A percentile compares a stretch with the other conserved stretches of the same genome.
These are phyloP conservation scores for Caenorhabditis panamensis DNA, from an alignment of 2,888 invertebrate species.

Conservation along the genomic window DNA sequence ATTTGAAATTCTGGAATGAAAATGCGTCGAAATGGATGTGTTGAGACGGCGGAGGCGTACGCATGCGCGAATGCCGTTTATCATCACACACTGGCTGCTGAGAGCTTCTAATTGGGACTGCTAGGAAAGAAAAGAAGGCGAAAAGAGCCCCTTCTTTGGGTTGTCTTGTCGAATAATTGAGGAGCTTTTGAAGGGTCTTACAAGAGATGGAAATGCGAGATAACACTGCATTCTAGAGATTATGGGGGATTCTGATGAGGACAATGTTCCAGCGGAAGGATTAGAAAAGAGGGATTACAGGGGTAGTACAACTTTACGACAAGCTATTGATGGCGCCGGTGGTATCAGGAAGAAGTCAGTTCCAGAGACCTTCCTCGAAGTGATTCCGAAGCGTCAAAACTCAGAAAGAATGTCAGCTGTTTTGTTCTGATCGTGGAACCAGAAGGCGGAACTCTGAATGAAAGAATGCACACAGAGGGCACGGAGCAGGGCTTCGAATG, in stretches of 20 bases:
- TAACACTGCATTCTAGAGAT: slow-evolving; percentile 34
- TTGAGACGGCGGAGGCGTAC: slow-evolving; percentile 1
- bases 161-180: slow-evolving; percentile 56
- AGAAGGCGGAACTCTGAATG: background rate
- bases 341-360: no score
- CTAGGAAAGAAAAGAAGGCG: slow-evolving; percentile 8
- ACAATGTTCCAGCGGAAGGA: slow-evolving; percentile 3
- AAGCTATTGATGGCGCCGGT: no score
- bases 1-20: slow-evolving; percentile 50
- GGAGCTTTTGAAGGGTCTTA: slow-evolving; percentile 53
- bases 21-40: slow-evolving; percentile 31
- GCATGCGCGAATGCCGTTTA: slow-evolving; percentile 13
- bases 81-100: background rate
- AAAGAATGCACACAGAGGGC: slow-evolving; percentile 1
- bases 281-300: slow-evolving; percentile 12
- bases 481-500: slow-evolving; percentile 14
- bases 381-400: background rate
- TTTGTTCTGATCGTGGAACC: background rate
- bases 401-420: background rate
- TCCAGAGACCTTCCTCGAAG: no score
- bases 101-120: slow-evolving; percentile 49
- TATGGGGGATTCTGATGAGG: slow-evolving; percentile 12
- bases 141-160: slow-evolving; percentile 2
- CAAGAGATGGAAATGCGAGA: slow-evolving; percentile 39
- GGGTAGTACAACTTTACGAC: background rate